phyloP scores from a whole-genome alignment of 2,113 vertebrate genomes.

The Planiliza haematocheilus region DNA sequence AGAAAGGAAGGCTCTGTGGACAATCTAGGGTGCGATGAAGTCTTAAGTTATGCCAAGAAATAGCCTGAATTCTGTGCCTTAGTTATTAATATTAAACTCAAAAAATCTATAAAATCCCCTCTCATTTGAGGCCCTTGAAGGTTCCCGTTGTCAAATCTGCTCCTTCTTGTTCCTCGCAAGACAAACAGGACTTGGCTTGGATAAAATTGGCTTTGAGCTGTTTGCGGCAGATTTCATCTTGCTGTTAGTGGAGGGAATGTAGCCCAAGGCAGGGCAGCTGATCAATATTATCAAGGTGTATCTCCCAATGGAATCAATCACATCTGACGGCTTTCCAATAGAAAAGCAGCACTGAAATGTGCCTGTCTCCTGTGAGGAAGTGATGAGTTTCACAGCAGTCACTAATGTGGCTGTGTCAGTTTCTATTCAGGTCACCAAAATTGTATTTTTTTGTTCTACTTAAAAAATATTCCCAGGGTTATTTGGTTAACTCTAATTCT shows the following conservation, averaged over 20 bases:
- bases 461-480: too few species aligned
- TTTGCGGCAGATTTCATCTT: slow-evolving; percentile 69
- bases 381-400: slow-evolving; percentile 36
- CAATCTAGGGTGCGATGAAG: slow-evolving; percentile 8
- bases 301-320: slow-evolving; percentile 79
- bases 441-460: neutral
- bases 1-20: neutral
- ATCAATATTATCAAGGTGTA: slow-evolving; percentile 78
- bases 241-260: slow-evolving; percentile 61
- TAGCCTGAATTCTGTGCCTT: neutral
- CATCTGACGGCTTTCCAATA: slow-evolving; percentile 67
- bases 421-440: slow-evolving; percentile 38
- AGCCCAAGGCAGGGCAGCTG: slow-evolving; percentile 58
- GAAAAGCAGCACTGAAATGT: slow-evolving; percentile 61
- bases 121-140: slow-evolving; percentile 10
- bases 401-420: slow-evolving; percentile 36
- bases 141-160: slow-evolving; percentile 53
- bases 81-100: slow-evolving; percentile 32
- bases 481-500: neutral
- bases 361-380: slow-evolving; percentile 51
- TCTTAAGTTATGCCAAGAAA: slow-evolving; percentile 1
- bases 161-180: slow-evolving; percentile 58
- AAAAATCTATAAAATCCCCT: slow-evolving; percentile 20
- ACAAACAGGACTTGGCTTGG: slow-evolving; percentile 64
- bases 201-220: slow-evolving; percentile 68